Evolutionary conservation across 2,113 vertebrate species (phyloP).

Genomic region (Seriola aureovittata): DNA sequence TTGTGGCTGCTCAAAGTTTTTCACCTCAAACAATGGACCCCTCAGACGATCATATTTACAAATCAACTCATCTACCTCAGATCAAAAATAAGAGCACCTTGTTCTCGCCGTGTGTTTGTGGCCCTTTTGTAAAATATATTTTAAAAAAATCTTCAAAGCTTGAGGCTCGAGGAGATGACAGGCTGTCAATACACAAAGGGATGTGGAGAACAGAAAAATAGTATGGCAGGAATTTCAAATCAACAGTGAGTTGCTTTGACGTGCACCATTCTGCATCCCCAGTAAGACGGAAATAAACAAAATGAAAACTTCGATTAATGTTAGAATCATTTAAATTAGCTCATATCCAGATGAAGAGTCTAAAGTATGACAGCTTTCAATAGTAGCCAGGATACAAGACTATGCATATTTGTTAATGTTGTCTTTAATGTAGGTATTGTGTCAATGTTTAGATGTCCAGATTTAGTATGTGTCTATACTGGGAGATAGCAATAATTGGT

Average conservation of each 20-base stretch:
- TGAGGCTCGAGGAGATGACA: slow-evolving; percentile 29
- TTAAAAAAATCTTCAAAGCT: slow-evolving; percentile 28
- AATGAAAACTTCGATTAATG: neutral
- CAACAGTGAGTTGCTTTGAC: slow-evolving; percentile 9
- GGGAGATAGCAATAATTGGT: neutral
- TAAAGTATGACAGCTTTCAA: neutral
- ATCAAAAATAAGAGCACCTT: slow-evolving; percentile 30
- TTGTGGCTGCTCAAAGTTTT: slow-evolving; percentile 16
- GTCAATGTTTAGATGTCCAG: neutral
- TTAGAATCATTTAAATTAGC: too few species aligned
- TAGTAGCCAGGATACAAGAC: neutral
- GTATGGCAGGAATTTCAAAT: neutral
- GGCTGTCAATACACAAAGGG: neutral
- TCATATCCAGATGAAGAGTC: too few species aligned
- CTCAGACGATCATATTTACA: slow-evolving; percentile 38
- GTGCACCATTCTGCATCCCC: slow-evolving; percentile 38
- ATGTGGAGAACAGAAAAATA: neutral
- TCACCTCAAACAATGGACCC: slow-evolving; percentile 27
- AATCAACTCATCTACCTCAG: slow-evolving; percentile 35
- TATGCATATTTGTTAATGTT: neutral
- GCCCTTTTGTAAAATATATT: slow-evolving; percentile 13
- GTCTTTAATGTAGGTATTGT: neutral
- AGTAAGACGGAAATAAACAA: neutral
- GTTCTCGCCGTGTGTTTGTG: slow-evolving; percentile 13
- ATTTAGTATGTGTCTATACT: neutral